Evolutionary conservation across 2,113 vertebrate genomes (phyloP).

Genomic region (Pholis gunnellus): DNA sequence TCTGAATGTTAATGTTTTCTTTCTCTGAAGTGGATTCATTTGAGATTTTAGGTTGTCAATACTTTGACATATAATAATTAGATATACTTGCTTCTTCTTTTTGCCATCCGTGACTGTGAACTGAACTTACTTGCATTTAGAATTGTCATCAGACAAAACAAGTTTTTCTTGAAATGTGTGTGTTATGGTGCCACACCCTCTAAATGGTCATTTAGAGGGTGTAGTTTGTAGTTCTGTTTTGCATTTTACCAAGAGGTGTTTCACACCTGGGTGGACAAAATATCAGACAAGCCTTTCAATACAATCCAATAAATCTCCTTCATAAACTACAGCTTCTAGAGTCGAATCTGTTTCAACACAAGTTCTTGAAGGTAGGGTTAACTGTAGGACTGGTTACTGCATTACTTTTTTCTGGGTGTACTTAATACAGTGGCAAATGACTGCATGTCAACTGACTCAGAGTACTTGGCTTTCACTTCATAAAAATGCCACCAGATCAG

Average conservation of each 20-base stretch:
- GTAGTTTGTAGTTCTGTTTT: not conserved
- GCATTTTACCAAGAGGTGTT: not conserved
- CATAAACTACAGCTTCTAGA: not conserved
- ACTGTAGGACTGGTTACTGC: not conserved
- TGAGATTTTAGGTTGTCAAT: not conserved
- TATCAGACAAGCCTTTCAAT: not conserved
- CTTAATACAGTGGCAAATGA: not conserved
- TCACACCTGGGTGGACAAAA: not conserved
- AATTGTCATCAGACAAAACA: not conserved
- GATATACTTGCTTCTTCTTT: not conserved
- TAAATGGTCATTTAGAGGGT: not conserved
- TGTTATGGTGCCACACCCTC: not conserved
- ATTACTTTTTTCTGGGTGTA: not conserved
- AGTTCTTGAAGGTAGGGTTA: not conserved
- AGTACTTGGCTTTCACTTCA: not conserved
- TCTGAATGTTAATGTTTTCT: not conserved
- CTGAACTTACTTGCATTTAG: not conserved
- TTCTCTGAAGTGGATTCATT: not conserved
- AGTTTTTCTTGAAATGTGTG: not conserved
- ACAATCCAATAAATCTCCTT: not conserved
- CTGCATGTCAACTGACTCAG: not conserved
- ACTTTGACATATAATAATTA: not conserved
- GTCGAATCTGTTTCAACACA: not conserved
- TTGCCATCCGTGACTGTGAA: not conserved
- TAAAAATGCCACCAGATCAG: not conserved